Evolutionary conservation across 2,797 vertebrate species (phyloP).

Genomic region (Lagocephalus sceleratus): DNA sequence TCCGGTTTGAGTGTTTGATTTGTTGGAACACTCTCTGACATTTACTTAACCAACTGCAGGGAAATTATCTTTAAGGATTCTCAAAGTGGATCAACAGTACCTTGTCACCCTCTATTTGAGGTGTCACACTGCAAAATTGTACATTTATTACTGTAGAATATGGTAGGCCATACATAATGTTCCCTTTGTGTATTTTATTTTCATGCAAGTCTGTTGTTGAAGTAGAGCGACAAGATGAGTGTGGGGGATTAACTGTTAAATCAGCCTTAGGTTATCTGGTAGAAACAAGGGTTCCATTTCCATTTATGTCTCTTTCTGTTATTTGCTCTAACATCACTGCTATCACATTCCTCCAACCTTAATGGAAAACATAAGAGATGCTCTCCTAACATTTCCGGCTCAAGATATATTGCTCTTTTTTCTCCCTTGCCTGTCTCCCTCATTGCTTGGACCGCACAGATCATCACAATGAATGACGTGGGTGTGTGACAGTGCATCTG

Average conservation of each 20-base stretch:
- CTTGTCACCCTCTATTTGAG: slow-evolving; percentile 14
- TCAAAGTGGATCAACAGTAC: slow-evolving; percentile 24
- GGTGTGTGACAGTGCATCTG: slow-evolving; percentile 30
- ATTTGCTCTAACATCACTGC: slow-evolving; percentile 56
- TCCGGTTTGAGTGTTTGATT: slow-evolving; percentile 54
- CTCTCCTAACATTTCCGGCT: slow-evolving; percentile 54
- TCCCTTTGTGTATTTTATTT: slow-evolving; percentile 1
- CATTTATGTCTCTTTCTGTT: slow-evolving; percentile 60
- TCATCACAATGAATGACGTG: slow-evolving; percentile 36
- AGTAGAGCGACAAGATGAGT: slow-evolving; percentile 15
- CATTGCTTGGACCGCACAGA: slow-evolving; percentile 54
- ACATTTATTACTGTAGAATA: slow-evolving; percentile 10
- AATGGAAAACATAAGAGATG: slow-evolving; percentile 67
- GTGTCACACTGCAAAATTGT: slow-evolving; percentile 4
- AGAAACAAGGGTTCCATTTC: slow-evolving; percentile 39
- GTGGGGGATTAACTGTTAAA: slow-evolving; percentile 32
- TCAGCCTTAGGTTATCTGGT: slow-evolving; percentile 41
- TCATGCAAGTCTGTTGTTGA: slow-evolving; percentile 5
- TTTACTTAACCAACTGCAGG: slow-evolving; percentile 51
- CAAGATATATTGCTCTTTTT: slow-evolving; percentile 49
- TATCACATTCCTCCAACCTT: slow-evolving; percentile 61
- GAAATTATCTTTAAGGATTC: slow-evolving; percentile 48
- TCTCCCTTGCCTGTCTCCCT: slow-evolving; percentile 32
- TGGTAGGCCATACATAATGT: neutral
- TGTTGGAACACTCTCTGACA: slow-evolving; percentile 59